Evolutionary conservation across 2,888 invertebrate genomes (phyloP).

Genomic region (Automeris io): DNA sequence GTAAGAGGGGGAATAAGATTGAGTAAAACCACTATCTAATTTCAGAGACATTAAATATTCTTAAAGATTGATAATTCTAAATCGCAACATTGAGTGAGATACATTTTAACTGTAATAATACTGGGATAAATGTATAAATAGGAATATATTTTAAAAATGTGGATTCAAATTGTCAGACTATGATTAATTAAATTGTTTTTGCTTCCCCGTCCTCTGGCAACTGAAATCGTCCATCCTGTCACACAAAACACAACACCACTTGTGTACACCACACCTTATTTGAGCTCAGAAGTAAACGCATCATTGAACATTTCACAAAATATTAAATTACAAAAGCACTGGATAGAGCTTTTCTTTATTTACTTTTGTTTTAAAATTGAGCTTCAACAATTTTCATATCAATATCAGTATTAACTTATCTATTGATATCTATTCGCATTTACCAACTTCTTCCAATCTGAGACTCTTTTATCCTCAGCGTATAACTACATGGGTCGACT

Average conservation of each 20-base stretch:
- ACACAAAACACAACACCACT: constrained; percentile 61
- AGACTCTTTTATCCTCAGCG: not conserved
- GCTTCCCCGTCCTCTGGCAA: constrained; percentile 71
- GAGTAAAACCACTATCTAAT: constrained; percentile 44
- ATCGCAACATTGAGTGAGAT: constrained; percentile 39
- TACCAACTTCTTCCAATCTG: constrained; percentile 3
- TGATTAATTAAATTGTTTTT: constrained; percentile 38
- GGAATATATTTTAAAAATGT: constrained; percentile 43
- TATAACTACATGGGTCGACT: not conserved
- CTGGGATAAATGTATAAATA: constrained; percentile 39
- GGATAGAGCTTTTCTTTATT: not conserved
- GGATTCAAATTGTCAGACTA: constrained; percentile 38
- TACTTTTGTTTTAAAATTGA: not conserved
- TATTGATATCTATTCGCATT: not conserved
- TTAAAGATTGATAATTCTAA: constrained; percentile 41
- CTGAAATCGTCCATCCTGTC: constrained; percentile 63
- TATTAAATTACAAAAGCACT: not conserved
- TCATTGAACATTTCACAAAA: not conserved
- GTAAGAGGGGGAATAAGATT: constrained; percentile 48
- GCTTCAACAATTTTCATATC: not conserved
- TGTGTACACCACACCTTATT: constrained; percentile 28
- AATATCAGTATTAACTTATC: not conserved
- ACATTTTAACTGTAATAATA: constrained; percentile 56
- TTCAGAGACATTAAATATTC: constrained; percentile 3
- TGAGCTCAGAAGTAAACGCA: constrained; percentile 15